phyloP scores from a whole-genome alignment of 1,140 invertebrate genomes.

The Venustaconcha ellipsiformis region DNA sequence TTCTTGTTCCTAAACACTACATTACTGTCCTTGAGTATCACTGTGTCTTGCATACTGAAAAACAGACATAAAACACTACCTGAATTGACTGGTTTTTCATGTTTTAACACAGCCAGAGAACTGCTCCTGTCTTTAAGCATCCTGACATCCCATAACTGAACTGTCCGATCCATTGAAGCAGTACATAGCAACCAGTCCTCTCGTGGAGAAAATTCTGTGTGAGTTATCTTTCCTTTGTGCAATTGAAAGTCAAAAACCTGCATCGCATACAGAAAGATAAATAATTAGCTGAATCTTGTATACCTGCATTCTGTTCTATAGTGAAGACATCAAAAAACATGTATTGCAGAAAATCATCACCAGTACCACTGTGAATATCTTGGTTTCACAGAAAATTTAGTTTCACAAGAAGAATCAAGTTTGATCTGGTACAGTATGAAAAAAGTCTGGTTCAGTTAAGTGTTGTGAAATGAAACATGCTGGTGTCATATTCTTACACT shows the following conservation, averaged over 20 bases:
- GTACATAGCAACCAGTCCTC: constrained; percentile 63
- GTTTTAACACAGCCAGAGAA: constrained; percentile 45
- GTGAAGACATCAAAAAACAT: background rate
- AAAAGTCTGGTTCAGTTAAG: too few species aligned
- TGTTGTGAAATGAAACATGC: too few species aligned
- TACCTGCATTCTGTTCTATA: too few species aligned
- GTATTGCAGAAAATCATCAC: background rate
- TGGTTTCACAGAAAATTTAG: background rate
- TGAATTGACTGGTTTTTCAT: constrained; percentile 63
- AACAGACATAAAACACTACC: constrained; percentile 33
- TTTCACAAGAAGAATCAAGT: background rate
- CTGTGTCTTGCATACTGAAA: too few species aligned
- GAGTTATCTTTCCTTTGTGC: constrained; percentile 62
- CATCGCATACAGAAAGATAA: constrained; percentile 4
- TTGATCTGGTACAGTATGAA: too few species aligned
- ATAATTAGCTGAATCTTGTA: background rate
- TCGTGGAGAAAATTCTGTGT: constrained; percentile 62
- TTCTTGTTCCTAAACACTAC: too few species aligned
- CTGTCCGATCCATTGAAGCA: constrained; percentile 62
- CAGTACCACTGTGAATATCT: background rate
- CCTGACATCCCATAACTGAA: constrained; percentile 65
- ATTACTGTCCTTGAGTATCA: too few species aligned
- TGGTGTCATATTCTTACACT: too few species aligned
- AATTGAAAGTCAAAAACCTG: constrained; percentile 47
- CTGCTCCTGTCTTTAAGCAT: constrained; percentile 51